These are phyloP conservation scores for Pelecanus crispus DNA, from an alignment of 2,113 vertebrate genomes.

Conservation along the genomic window DNA sequence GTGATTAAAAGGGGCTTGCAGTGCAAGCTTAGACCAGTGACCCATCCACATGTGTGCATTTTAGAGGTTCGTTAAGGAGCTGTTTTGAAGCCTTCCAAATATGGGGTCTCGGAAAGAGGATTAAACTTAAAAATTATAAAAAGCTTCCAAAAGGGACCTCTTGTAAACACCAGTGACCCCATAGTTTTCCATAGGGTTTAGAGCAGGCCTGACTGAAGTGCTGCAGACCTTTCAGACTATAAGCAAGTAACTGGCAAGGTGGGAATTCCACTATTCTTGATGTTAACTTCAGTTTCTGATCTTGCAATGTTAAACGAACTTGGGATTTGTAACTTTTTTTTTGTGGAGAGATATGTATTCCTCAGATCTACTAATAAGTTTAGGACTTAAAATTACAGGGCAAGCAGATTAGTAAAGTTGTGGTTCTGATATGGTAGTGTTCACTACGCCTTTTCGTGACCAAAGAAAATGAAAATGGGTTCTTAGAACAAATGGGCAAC, in stretches of 20 bases:
- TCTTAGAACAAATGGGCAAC: background rate
- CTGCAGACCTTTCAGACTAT: background rate
- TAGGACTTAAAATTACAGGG: background rate
- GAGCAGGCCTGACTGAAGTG: background rate
- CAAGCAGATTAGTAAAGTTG: background rate
- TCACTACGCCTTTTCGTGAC: background rate
- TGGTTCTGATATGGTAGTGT: background rate
- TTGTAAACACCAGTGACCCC: background rate
- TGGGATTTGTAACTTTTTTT: background rate
- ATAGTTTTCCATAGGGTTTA: background rate
- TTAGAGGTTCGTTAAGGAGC: background rate
- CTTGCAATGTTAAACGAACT: background rate
- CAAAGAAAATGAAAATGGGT: background rate
- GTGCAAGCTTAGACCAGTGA: background rate
- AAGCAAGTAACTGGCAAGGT: background rate
- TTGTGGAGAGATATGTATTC: rapidly evolving
- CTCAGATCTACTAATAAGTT: background rate
- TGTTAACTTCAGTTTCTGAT: background rate
- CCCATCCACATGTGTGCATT: background rate
- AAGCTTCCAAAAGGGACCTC: background rate
- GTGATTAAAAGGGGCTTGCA: background rate
- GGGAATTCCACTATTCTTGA: background rate
- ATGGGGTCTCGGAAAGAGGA: rapidly evolving
- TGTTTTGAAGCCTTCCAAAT: background rate
- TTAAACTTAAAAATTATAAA: background rate